Evolutionary conservation across 2,888 invertebrate genomes (phyloP).

Genomic region (Rhodophaea formosa): DNA sequence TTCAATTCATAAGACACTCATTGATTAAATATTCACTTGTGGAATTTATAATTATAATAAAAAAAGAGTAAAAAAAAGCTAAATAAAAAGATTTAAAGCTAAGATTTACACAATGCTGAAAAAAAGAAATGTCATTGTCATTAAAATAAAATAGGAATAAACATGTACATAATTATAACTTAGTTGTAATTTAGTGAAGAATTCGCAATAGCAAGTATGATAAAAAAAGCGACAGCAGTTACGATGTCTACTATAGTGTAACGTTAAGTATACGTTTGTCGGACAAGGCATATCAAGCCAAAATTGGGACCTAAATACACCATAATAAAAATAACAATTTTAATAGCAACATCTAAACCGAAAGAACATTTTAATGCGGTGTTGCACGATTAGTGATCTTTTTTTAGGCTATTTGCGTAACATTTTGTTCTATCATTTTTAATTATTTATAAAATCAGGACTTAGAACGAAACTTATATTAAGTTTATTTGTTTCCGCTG

Average conservation of each 20-base stretch:
- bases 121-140: slow-evolving; percentile 15
- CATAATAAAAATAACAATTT: too few species aligned
- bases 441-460: too few species aligned
- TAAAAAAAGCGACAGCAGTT: slow-evolving; percentile 3
- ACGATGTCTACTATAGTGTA: not conserved
- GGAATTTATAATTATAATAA: not conserved
- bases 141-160: slow-evolving; percentile 11
- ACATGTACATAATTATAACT: slow-evolving; percentile 2
- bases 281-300: not conserved
- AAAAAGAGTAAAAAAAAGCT: slow-evolving; percentile 12
- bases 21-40: slow-evolving; percentile 1
- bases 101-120: not conserved
- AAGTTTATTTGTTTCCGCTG: too few species aligned
- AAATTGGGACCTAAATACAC: not conserved
- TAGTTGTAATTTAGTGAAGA: slow-evolving; percentile 9
- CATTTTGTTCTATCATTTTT: too few species aligned
- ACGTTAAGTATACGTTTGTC: not conserved
- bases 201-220: not conserved
- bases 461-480: too few species aligned
- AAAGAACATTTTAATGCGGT: too few species aligned
- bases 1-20: slow-evolving; percentile 7
- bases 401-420: too few species aligned
- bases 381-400: too few species aligned
- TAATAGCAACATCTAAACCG: not conserved
- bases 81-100: slow-evolving; percentile 11